Evolutionary conservation across 23 tunicate species (phyloP).

Genomic region (Halocynthia roretzi): DNA sequence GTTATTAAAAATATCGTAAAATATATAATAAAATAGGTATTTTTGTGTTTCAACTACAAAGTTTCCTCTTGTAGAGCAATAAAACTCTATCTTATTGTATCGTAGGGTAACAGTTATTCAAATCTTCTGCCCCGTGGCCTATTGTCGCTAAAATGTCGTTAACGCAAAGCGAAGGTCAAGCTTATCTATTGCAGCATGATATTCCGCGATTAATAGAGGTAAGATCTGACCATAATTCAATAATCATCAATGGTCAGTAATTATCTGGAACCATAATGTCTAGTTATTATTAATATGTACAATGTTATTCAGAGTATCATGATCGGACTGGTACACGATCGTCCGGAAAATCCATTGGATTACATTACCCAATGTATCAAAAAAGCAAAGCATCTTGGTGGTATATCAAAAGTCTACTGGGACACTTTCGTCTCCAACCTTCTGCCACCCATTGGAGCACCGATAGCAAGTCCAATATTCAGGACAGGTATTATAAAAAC

Average conservation of each 20-base stretch:
- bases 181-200: constrained; percentile 19
- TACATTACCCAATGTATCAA: constrained; percentile 36
- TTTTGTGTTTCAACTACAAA: too few species aligned
- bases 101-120: too few species aligned
- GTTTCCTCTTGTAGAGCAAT: too few species aligned
- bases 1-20: too few species aligned
- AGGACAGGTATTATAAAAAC: constrained; percentile 1
- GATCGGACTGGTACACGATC: constrained; percentile 65
- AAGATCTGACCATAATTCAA: too few species aligned
- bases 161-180: constrained; percentile 45
- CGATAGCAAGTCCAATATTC: constrained; percentile 1
- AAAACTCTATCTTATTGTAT: too few species aligned
- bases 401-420: constrained; percentile 36
- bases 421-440: constrained; percentile 45
- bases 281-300: too few species aligned
- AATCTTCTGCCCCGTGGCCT: too few species aligned
- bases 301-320: constrained; percentile 43
- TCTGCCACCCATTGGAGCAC: background rate
- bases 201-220: constrained; percentile 54
- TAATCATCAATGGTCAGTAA: too few species aligned
- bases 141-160: constrained; percentile 26
- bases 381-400: constrained; percentile 25
- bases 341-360: constrained; percentile 54
- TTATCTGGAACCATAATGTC: too few species aligned
- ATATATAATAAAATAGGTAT: too few species aligned